phyloP scores from a whole-genome alignment of 1,140 invertebrate genomes.

The Meloidogyne hapla region DNA sequence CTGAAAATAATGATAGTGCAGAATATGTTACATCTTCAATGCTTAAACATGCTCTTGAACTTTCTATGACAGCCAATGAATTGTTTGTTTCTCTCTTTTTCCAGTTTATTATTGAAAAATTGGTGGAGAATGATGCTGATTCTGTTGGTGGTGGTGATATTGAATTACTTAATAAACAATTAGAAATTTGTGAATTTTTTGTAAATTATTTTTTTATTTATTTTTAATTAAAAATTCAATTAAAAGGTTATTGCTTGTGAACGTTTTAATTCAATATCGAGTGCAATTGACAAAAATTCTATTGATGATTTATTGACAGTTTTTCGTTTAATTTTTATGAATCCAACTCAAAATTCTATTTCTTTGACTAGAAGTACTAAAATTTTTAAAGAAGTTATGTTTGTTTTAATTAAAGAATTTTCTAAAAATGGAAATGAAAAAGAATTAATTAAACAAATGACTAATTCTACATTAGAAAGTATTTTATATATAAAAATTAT shows the following conservation, averaged over 20 bases:
- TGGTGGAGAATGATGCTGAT: conserved; percentile 39
- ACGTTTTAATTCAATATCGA: conserved; percentile 12
- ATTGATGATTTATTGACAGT: conserved; percentile 38
- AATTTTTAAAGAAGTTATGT: neutral
- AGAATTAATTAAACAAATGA: neutral
- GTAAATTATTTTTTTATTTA: conserved; percentile 20
- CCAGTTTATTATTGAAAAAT: conserved; percentile 51
- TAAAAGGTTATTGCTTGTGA: conserved; percentile 16
- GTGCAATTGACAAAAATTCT: conserved; percentile 17
- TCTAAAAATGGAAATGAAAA: conserved; percentile 1
- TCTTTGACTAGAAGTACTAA: conserved; percentile 1
- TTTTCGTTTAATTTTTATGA: conserved; percentile 36
- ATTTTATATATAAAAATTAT: neutral
- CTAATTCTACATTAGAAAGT: conserved; percentile 4
- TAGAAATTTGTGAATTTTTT: conserved; percentile 37
- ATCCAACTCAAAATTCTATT: conserved; percentile 24
- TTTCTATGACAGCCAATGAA: conserved; percentile 38
- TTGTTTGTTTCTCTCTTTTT: conserved; percentile 45
- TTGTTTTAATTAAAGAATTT: neutral
- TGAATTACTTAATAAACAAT: conserved; percentile 31
- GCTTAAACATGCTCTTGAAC: conserved; percentile 40
- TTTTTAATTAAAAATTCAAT: conserved; percentile 8
- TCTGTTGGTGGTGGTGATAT: neutral
- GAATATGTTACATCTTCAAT: conserved; percentile 35
- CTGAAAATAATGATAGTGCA: conserved; percentile 29